Evolutionary conservation across 2,113 vertebrate genomes (phyloP).

Genomic region (Nyctereutes procyonoides): DNA sequence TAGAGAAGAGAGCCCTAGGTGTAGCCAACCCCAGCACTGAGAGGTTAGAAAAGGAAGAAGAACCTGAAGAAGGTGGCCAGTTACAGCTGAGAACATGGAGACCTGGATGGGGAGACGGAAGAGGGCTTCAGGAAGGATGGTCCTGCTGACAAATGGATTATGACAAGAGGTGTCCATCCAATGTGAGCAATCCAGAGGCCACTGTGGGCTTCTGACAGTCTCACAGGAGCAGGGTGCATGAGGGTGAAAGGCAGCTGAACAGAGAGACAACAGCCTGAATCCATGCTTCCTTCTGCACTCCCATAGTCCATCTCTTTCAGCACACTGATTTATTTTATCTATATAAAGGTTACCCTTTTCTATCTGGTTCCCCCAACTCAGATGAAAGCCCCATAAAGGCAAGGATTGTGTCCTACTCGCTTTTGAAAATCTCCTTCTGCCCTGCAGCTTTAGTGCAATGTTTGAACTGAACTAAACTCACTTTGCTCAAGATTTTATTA

Average conservation of each 20-base stretch:
- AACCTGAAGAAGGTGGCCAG: background rate
- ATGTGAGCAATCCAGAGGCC: background rate
- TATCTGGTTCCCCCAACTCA: background rate
- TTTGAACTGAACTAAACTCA: background rate
- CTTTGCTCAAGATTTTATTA: background rate
- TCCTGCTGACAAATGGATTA: background rate
- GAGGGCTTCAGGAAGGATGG: background rate
- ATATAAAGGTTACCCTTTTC: background rate
- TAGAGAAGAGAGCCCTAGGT: background rate
- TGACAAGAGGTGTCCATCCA: background rate
- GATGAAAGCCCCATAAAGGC: background rate
- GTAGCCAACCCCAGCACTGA: background rate
- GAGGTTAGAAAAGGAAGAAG: background rate
- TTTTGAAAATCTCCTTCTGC: background rate
- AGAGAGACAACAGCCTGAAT: background rate
- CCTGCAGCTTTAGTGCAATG: background rate
- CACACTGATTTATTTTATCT: background rate
- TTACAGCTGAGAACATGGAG: background rate
- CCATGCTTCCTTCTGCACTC: background rate
- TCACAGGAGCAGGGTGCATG: background rate
- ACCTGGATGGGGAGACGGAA: background rate
- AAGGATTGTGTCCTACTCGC: background rate
- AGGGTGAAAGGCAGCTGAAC: background rate
- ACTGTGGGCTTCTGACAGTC: background rate
- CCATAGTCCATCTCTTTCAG: background rate